Percentiles rank a stretch among this genome's conserved stretches.
phyloP scores from a whole-genome alignment of 2,113 vertebrate genomes.

The Athene cunicularia region DNA sequence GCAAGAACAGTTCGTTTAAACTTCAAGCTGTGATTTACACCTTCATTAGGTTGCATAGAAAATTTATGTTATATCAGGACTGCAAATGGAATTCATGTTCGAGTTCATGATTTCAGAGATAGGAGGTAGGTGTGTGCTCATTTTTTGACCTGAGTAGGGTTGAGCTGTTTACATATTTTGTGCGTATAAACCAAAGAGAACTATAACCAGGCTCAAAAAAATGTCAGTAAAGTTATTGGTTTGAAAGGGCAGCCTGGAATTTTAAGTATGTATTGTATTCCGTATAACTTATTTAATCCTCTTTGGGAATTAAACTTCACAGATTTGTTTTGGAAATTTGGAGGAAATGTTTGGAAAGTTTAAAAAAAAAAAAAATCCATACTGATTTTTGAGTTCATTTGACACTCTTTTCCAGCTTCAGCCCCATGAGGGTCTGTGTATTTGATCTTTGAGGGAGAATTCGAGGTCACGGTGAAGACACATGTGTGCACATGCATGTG shows the following conservation, averaged over 20 bases:
- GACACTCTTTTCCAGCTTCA: neutral
- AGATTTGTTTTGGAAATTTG: neutral
- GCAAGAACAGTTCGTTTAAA: neutral
- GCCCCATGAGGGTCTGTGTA: neutral
- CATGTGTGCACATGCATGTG: accelerated
- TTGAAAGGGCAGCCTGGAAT: neutral
- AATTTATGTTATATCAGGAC: neutral
- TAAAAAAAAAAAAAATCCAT: neutral
- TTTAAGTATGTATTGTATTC: neutral
- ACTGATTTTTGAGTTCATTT: neutral
- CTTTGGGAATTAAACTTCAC: neutral
- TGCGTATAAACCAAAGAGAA: neutral
- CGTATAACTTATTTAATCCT: neutral
- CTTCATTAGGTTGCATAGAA: neutral
- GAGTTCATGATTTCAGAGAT: neutral
- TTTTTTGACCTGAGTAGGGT: neutral
- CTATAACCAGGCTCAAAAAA: neutral
- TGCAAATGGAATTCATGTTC: neutral
- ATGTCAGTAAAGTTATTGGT: neutral
- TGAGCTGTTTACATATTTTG: neutral
- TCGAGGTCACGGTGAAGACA: neutral
- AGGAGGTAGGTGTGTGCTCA: neutral
- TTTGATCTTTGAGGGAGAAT: neutral
- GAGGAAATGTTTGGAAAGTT: neutral
- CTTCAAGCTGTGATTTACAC: neutral